phyloP scores from a whole-genome alignment of 2,797 vertebrate species.

The Chiloscyllium punctatum region DNA sequence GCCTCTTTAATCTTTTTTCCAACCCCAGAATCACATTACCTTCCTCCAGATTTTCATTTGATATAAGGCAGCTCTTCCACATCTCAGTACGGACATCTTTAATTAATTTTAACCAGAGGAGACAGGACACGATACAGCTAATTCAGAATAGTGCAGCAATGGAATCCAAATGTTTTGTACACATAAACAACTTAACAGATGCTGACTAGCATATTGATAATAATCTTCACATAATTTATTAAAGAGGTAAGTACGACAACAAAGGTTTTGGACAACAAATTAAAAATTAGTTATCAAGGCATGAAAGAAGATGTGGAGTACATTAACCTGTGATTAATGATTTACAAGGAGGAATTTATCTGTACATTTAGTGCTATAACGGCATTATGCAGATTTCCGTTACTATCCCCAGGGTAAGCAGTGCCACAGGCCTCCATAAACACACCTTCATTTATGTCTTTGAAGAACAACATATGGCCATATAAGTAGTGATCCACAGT shows the following conservation, averaged over 20 bases:
- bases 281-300: not conserved
- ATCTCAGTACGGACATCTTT: not conserved
- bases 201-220: not conserved
- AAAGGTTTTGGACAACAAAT: not conserved
- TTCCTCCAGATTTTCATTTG: no score
- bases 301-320: not conserved
- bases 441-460: not conserved
- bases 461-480: not conserved
- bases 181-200: not conserved
- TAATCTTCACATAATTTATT: not conserved
- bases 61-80: not conserved
- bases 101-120: not conserved
- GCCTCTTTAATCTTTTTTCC: not conserved
- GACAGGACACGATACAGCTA: not conserved
- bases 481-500: not conserved
- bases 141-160: not conserved
- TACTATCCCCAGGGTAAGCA: not conserved
- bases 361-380: not conserved
- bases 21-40: not conserved
- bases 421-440: not conserved
- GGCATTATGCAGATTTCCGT: not conserved
- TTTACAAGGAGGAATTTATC: not conserved
- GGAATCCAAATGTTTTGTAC: constrained; percentile 19
- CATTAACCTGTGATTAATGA: not conserved
- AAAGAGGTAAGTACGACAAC: not conserved